Evolutionary conservation across 2,888 invertebrate genomes (phyloP), one percentile per base, ranked within the genome.

Genomic region (Meghimatium bilineatum): DNA sequence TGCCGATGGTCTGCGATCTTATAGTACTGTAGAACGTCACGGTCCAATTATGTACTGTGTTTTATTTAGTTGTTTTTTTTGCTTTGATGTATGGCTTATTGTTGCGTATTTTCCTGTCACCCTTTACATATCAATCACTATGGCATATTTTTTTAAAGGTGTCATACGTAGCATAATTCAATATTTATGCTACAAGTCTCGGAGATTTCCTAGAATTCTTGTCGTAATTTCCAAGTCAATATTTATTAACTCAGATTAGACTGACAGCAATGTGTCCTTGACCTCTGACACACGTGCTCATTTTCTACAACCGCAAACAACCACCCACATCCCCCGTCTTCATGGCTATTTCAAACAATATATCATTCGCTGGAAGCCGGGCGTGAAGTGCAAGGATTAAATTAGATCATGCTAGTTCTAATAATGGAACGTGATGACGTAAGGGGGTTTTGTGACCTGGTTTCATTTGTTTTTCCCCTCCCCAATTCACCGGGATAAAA

Each of bases 351-450:
- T n/a, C 38, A 49, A 17, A 34, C 63, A n/a, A 77, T 67, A 23
- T 67, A 38, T 66, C 67, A 66, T 52, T 72, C 56, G 79, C 29
- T 38, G 20, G 34, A 23, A 10, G 74, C 56, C 32, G 60, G 23
- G 81, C 29, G 80, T 69, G 32, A 32, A 71, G 71, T 71, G 17
- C 66, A 52, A 52, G 32, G 80, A 80, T 80, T 69, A 80, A 80
- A 80, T 80, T 80, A 80, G 71, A 80, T 80, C 80, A 49, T 23
- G 80, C 52, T 26, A 67, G 71, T 34, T 80, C 80, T 80, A 80
- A 80, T 80, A 80, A 80, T 71, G 80, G 80, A 67, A 69, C 23
- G 52, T 52, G 80, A 80, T 80, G 80, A 80, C 69, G 80, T 36
- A 71, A 74, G 60, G 81, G 80, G 63, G 36, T 60, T 81, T 81